These are phyloP conservation scores for Apodemus sylvaticus DNA, from an alignment of 2,113 vertebrate genomes.

Conservation along the genomic window DNA sequence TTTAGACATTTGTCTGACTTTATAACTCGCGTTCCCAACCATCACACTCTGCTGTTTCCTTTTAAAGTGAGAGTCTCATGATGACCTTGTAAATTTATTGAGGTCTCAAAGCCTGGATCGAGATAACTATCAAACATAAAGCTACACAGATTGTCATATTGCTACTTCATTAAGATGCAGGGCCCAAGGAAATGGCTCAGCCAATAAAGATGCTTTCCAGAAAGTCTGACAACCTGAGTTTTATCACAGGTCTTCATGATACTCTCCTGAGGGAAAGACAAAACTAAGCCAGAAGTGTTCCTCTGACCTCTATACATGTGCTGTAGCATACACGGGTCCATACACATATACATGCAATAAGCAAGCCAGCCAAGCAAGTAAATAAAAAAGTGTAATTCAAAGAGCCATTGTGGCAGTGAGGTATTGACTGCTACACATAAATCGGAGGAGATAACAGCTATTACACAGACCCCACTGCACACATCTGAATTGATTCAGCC, in stretches of 20 bases:
- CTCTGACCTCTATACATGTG: background rate
- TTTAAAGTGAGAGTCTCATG: background rate
- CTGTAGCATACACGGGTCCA: background rate
- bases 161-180: background rate
- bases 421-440: background rate
- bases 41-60: background rate
- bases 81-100: background rate
- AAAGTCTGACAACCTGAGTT: background rate
- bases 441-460: background rate
- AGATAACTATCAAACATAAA: background rate
- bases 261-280: background rate
- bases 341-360: background rate
- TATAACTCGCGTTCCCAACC: background rate
- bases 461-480: background rate
- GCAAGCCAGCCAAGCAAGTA: background rate
- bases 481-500: conserved; percentile 18
- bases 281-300: background rate
- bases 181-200: background rate
- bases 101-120: background rate
- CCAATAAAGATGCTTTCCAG: background rate
- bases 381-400: background rate
- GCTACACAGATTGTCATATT: background rate
- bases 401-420: background rate
- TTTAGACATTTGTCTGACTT: background rate
- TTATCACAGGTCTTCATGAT: background rate